Percentiles rank a stretch among this genome's conserved stretches.
Conservation (phyloP, 2,888 invertebrate species). For the Atethmia centrago region DNA sequence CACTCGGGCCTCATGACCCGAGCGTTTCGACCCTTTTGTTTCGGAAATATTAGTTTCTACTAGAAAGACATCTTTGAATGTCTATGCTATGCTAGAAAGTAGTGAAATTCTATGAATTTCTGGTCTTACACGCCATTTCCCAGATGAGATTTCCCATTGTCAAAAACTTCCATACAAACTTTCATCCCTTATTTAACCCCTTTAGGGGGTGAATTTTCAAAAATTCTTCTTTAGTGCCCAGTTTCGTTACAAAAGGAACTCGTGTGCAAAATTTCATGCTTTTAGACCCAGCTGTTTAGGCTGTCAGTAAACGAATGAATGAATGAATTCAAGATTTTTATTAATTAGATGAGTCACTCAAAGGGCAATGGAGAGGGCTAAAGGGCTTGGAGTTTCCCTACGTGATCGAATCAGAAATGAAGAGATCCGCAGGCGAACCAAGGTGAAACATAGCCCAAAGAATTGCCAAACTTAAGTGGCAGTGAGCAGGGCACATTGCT, state of each 20-base stretch:
- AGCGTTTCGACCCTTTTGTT: too few species aligned
- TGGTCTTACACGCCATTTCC: neutral
- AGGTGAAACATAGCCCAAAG: too few species aligned
- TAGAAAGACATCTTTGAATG: neutral
- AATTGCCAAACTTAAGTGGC: too few species aligned
- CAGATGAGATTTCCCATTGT: neutral
- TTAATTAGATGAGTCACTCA: too few species aligned
- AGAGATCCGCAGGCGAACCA: too few species aligned
- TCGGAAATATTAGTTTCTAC: neutral
- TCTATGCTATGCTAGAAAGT: neutral
- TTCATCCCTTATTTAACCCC: neutral
- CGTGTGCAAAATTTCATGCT: neutral
- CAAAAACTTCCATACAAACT: neutral
- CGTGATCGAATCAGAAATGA: too few species aligned
- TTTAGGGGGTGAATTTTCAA: too few species aligned
- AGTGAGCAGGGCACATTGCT: too few species aligned
- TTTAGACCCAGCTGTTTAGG: neutral
- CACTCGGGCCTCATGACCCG: too few species aligned
- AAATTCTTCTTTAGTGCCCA: too few species aligned
- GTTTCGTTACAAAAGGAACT: neutral
- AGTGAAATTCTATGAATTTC: neutral
- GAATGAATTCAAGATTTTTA: neutral
- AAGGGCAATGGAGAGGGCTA: too few species aligned
- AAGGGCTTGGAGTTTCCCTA: too few species aligned
- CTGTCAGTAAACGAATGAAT: neutral